These are phyloP conservation scores for Drosophila tristis DNA, from an alignment of 1,140 invertebrate genomes.

Conservation along the genomic window DNA sequence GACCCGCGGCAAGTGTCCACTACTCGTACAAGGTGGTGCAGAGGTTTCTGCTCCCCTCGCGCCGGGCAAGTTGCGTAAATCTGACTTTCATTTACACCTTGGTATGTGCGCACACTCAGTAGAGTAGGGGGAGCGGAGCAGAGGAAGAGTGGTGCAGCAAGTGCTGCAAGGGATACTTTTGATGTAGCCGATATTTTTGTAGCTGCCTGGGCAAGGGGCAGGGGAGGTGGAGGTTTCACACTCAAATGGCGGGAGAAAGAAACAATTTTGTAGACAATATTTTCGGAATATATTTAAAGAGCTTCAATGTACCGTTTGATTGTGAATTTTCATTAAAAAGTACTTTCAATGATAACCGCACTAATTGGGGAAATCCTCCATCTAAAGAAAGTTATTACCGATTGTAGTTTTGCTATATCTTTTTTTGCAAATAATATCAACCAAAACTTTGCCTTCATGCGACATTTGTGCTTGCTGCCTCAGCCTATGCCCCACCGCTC, in stretches of 20 bases:
- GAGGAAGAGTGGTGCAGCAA: slow-evolving; percentile 15
- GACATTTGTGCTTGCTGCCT: too few species aligned
- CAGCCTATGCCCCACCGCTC: background rate
- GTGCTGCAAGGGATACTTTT: slow-evolving; percentile 62
- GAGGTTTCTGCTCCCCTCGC: background rate
- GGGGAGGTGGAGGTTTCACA: slow-evolving; percentile 4
- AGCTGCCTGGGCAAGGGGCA: slow-evolving; percentile 12
- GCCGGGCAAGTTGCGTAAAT: slow-evolving; percentile 63
- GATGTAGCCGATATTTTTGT: slow-evolving; percentile 52
- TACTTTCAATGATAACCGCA: too few species aligned
- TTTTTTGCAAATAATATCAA: too few species aligned
- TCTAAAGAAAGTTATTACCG: too few species aligned
- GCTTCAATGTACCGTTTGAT: too few species aligned
- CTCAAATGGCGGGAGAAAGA: background rate
- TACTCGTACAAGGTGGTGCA: slow-evolving; percentile 23
- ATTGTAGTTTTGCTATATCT: too few species aligned
- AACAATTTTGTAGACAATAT: background rate
- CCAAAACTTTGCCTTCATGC: too few species aligned
- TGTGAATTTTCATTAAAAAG: too few species aligned
- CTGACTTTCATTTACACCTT: slow-evolving; percentile 76
- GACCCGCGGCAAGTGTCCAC: slow-evolving; percentile 50
- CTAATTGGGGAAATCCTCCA: too few species aligned
- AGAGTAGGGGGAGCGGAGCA: background rate
- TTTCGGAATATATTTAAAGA: background rate
- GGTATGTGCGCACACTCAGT: background rate